These are phyloP conservation scores for Ambastaia sidthimunki DNA, from an alignment of 2,797 vertebrate genomes.

Conservation along the genomic window DNA sequence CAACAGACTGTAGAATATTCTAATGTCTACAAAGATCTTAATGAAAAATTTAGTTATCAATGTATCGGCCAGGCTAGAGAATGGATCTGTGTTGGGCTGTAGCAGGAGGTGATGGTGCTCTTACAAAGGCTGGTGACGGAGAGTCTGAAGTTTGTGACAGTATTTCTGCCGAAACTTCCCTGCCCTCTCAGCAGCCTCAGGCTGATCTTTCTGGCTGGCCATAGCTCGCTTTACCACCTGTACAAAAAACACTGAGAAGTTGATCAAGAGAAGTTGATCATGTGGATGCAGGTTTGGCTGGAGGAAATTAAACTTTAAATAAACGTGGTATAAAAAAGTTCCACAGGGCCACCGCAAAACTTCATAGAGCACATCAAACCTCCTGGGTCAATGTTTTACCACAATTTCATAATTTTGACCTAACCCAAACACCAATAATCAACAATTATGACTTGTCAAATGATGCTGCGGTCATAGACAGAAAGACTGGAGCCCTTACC, in stretches of 20 bases:
- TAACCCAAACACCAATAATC: no score
- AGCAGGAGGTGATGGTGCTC: constrained; percentile 62
- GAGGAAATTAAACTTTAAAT: not conserved
- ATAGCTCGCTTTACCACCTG: constrained; percentile 94
- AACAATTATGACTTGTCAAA: no score
- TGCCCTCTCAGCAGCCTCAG: constrained; percentile 83
- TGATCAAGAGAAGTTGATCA: not conserved
- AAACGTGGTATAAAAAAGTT: no score
- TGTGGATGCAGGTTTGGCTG: not conserved
- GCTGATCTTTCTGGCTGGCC: constrained; percentile 89
- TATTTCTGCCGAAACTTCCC: constrained; percentile 98
- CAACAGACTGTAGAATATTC: not conserved
- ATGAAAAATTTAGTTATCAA: not conserved
- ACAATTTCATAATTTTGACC: no score
- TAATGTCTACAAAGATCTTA: not conserved
- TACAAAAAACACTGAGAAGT: not conserved
- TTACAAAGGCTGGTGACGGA: constrained; percentile 96
- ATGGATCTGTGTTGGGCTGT: not conserved
- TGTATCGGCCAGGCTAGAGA: not conserved
- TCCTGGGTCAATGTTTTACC: no score
- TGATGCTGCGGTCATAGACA: no score
- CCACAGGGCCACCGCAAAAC: no score
- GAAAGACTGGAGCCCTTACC: constrained; percentile 72
- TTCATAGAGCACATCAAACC: no score
- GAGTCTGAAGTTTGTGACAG: constrained; percentile 92